Base-by-base conservation (phyloP, 2,797 vertebrate species). In the Tapera naevia region DNA sequence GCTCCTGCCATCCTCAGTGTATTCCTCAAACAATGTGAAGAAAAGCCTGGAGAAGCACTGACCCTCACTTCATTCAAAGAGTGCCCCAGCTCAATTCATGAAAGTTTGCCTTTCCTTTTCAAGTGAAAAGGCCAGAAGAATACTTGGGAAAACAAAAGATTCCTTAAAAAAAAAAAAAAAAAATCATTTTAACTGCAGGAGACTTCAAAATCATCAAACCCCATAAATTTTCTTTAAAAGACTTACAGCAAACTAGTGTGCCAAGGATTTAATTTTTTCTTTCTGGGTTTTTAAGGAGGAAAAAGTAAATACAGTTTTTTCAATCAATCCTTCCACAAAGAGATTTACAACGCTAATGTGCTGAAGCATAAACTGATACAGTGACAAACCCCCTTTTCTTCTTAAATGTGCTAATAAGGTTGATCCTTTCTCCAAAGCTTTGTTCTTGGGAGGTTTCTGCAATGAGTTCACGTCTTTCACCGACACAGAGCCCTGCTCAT, bases 381-480 rank as follows among this genome's bases (percentile, higher is more conserved):
- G 92, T 97, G 96, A 91, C 95, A 97, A 96, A 88, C 80, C 67
- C 67, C 73, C 56, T 94, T 94, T n/a, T 91, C 89, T 95, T 86
- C 91, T 93, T 94, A 84, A 96, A 86, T 94, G 95, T 95, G 96
- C 93, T 96, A 97, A 97, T 95, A 96, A 96, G 93, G 93, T 89
- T 96, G 96, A 90, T 97, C 91, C 93, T 88, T 93, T 95, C 89
- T 92, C 80, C 61, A 86, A 88, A 86, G 88, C 93, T 88, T 93
- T 95, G 86, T 89, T 91, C 88, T 89, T 94, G 91, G 85, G 88
- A 93, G 84, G 88, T 93, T 96, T 94, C 89, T 92, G 93, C 89
- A 96, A 84, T 89, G 91, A 95, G 95, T 96, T 96, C 93, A 88
- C 14, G 13, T 82, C 94, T 96, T 97, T 96, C 87, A 86, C 56